A percentile compares a stretch with the other conserved stretches of the same genome.
Conservation (phyloP, 1,140 invertebrate species). For the Ips nitidus region DNA sequence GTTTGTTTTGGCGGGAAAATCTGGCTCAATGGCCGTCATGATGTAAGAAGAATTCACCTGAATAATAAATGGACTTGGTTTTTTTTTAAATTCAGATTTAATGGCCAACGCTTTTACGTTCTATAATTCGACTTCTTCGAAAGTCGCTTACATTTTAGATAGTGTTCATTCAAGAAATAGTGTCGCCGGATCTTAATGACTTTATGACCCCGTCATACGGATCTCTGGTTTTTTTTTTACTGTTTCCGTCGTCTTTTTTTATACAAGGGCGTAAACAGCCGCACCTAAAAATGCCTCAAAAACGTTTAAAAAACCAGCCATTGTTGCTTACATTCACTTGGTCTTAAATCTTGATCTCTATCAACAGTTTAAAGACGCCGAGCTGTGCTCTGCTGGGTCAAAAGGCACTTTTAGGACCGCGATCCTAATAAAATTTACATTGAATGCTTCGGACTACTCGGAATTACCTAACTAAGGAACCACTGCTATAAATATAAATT, state of each 20-base stretch:
- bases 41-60: conserved; percentile 36
- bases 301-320: conserved; percentile 22
- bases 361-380: conserved; percentile 10
- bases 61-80: conserved; percentile 34
- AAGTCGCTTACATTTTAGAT: conserved; percentile 12
- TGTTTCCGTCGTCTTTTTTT: background rate
- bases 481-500: too few relatives aligned
- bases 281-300: conserved; percentile 15
- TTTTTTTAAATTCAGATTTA: conserved; percentile 28
- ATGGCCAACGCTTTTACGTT: conserved; percentile 24
- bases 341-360: conserved; percentile 27
- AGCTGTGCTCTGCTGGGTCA: conserved; percentile 13
- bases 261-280: background rate
- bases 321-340: conserved; percentile 20
- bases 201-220: too few relatives aligned
- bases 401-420: conserved; percentile 14
- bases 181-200: background rate
- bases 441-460: conserved; percentile 12
- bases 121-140: conserved; percentile 21
- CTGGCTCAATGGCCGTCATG: conserved; percentile 36
- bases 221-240: too few relatives aligned
- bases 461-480: background rate
- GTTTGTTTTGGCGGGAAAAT: conserved; percentile 36
- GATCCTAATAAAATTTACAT: conserved; percentile 23
- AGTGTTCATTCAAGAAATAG: conserved; percentile 12